Base-by-base conservation (phyloP, 2,113 vertebrate species). In the Pampusana beccarii region DNA sequence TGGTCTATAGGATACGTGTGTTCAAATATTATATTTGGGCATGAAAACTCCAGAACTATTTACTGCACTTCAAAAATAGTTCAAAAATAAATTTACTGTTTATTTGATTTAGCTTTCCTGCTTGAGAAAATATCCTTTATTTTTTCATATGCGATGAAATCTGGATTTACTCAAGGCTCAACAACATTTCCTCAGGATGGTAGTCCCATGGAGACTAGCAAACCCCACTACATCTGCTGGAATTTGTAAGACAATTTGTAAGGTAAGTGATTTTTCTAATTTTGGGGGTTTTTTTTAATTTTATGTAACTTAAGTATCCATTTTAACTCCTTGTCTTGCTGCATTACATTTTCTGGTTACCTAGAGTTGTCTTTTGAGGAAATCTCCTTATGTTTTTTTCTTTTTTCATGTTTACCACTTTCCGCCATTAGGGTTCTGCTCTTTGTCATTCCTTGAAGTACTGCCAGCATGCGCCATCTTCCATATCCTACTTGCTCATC, bases 291-390 rank as follows among this genome's bases (percentile, higher is more conserved):
- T 5, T 40, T 70, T 62, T 40, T 50, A n/a, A 73, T 70, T 83
- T 54, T 16, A 4, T 33, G 4, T 17, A 56, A 60, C 1, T 0
- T 25, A 42, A 67, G 12, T 19, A 72, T 60, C 11, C 33, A 38
- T 86, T 82, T 86, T 75, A 16, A 24, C 42, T 62, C 21, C 10
- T 64, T 65, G 44, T 25, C 9, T 51, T 71, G n/a, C 17, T 84
- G 38, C 11, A 54, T 25, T 73, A 23, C 26, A 10, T 89, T 46
- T 70, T 38, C 13, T 77, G 9, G 8, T 78, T 74, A 24, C 54
- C 51, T 57, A 19, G 34, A 73, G 18, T 24, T 44, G 2, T 62
- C 14, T 70, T 93, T 60, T 46, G 29, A 72, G 73, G 36, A 80
- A 90, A 72, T 60, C 64, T 67, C 29, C 79, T 58, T 0, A 15